Percentiles rank a stretch among this genome's conserved stretches.
Conservation (phyloP, 2,797 vertebrate species). For the Neosilurus hyrtlii region DNA sequence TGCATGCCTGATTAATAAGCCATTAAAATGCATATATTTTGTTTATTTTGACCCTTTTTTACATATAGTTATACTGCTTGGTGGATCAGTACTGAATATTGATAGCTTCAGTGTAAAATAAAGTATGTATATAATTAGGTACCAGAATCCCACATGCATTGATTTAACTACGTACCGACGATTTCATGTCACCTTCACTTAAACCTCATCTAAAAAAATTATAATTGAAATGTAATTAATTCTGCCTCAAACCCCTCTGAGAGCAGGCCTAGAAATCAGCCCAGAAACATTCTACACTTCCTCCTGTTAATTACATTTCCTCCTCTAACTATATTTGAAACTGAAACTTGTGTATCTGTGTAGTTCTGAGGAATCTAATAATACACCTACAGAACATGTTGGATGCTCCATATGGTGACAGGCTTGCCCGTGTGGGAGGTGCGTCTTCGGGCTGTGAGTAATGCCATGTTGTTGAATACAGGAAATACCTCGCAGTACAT, state of each 20-base stretch:
- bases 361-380: constrained; percentile 37
- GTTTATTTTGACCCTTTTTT: not conserved
- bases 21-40: not conserved
- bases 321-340: constrained; percentile 37
- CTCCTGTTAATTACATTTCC: constrained; percentile 44
- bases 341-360: constrained; percentile 19
- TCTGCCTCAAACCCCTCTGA: constrained; percentile 36
- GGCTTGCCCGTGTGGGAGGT: constrained; percentile 52
- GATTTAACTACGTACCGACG: not conserved
- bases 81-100: not conserved
- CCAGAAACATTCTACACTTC: constrained; percentile 36
- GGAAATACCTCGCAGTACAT: constrained; percentile 98
- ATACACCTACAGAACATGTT: constrained; percentile 46
- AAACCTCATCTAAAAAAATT: constrained; percentile 7
- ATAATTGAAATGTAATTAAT: constrained; percentile 45
- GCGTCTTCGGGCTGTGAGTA: constrained; percentile 42
- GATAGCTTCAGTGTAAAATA: not conserved
- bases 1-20: not conserved
- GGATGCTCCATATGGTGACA: constrained; percentile 43
- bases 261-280: constrained; percentile 29
- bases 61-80: not conserved
- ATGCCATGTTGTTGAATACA: constrained; percentile 65
- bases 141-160: constrained; percentile 1
- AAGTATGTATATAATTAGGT: not conserved
- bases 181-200: constrained; percentile 34